Percentiles rank a stretch among this genome's conserved stretches.
These are phyloP conservation scores for Epinephelus moara DNA, from an alignment of 2,113 vertebrate genomes.

Conservation along the genomic window DNA sequence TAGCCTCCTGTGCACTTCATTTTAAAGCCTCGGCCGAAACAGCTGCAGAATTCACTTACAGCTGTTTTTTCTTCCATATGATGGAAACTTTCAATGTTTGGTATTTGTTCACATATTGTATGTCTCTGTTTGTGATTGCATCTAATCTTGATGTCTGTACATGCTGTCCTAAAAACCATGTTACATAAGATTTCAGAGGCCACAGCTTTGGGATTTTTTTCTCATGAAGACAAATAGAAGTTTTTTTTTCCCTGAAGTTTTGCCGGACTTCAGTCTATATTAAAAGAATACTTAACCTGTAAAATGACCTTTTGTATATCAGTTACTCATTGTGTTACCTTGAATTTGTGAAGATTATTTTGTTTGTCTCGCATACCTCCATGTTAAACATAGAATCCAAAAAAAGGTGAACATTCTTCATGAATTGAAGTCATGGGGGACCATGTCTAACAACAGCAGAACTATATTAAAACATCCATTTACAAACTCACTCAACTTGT, in stretches of 20 bases:
- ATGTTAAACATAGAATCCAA: no score
- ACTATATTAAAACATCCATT: no score
- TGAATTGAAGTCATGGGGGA: no score
- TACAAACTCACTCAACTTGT: no score
- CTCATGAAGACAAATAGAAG: neutral
- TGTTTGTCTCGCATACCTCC: no score
- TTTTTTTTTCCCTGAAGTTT: no score
- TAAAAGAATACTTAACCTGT: neutral
- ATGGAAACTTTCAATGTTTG: neutral
- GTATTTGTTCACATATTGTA: neutral
- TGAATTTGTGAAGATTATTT: no score
- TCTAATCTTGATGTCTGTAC: slow-evolving; percentile 51
- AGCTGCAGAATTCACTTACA: slow-evolving; percentile 35
- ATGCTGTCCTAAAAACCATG: neutral
- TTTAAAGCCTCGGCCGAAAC: slow-evolving; percentile 28
- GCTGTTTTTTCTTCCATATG: neutral
- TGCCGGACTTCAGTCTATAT: neutral
- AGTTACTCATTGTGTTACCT: no score
- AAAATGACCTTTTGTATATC: no score
- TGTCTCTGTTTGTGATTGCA: slow-evolving; percentile 8
- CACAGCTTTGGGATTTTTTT: neutral
- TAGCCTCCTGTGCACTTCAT: neutral
- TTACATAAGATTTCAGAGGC: slow-evolving; percentile 24
- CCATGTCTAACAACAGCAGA: no score
- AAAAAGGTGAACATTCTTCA: no score